These are phyloP conservation scores for Chiloscyllium punctatum DNA, from an alignment of 2,797 vertebrate species.

Conservation along the genomic window DNA sequence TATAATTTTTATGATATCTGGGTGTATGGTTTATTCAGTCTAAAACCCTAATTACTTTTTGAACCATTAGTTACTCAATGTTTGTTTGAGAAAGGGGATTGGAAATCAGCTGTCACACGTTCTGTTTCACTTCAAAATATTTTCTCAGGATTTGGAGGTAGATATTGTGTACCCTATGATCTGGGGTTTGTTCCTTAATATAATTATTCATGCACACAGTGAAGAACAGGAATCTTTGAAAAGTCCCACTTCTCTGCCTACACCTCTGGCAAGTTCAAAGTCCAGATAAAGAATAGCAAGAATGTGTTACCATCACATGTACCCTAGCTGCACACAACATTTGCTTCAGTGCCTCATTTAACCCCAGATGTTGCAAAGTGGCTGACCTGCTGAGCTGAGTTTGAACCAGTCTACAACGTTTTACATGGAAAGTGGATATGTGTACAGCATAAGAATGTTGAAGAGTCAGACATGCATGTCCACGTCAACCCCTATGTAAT, in stretches of 20 bases:
- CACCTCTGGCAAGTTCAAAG: neutral
- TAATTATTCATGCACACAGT: neutral
- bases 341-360: neutral
- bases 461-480: neutral
- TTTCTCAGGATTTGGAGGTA: neutral
- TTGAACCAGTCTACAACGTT: neutral
- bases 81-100: neutral
- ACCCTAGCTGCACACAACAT: neutral
- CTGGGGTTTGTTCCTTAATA: neutral
- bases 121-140: neutral
- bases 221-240: neutral
- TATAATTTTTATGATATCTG: neutral
- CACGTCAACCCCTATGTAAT: neutral
- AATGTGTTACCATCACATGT: neutral
- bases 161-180: neutral
- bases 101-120: neutral
- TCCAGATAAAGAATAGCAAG: neutral
- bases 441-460: neutral
- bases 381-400: neutral
- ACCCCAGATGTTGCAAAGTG: neutral
- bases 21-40: neutral
- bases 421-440: neutral
- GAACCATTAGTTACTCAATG: neutral
- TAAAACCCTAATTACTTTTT: neutral
- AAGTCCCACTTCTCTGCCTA: neutral